Evolutionary conservation across 2,888 invertebrate species (phyloP), one percentile per base, ranked within the genome.

Genomic region (Pristionchus arcanus): DNA sequence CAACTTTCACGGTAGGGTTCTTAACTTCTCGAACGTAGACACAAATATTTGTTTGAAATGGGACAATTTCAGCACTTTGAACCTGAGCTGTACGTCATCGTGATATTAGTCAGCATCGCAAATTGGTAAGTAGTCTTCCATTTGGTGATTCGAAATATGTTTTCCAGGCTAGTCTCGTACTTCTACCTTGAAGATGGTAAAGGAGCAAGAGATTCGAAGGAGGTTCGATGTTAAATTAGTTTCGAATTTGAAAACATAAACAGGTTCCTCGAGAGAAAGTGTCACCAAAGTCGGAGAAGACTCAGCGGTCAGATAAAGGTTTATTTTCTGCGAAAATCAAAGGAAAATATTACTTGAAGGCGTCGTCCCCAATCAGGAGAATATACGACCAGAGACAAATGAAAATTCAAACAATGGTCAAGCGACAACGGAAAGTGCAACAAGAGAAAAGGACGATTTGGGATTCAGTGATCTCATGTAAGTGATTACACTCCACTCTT

Each of bases 131-230:
- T 28, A 49, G 3, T n/a, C 53, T 49, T 37, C 7, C 2, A n/a
- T 42, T 49, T 42, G 19, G 55, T 84, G 11, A 87, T 25, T 15
- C 71, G 37, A 71, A 71, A 34, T 13, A 31, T 28, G 42, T 28
- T 53, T 31, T 66, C 66, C 53, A 87, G 87, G 71, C 31, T 87
- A 2, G 71, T 87, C 25, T 68, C 87, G 5, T 87, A 42, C 28
- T 87, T 87, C 31, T 53, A 71, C 34, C 87, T 87, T 2, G 71
- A 87, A 13, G 87, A 87, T 7, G 42, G 42, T 4, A 87, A 68
- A 28, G 28, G 68, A 37, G 42, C 42, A 0, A 49, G 11, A 28
- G 68, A 87, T 37, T 16, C 37, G 42, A 63, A 42, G 53, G 49
- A 68, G 66, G 85, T 85, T 34, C 2, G 19, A 59, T n/a, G 9